Evolutionary conservation across 2,113 vertebrate genomes (phyloP), one percentile per base, ranked within the genome.

Genomic region (Oreochromis niloticus): DNA sequence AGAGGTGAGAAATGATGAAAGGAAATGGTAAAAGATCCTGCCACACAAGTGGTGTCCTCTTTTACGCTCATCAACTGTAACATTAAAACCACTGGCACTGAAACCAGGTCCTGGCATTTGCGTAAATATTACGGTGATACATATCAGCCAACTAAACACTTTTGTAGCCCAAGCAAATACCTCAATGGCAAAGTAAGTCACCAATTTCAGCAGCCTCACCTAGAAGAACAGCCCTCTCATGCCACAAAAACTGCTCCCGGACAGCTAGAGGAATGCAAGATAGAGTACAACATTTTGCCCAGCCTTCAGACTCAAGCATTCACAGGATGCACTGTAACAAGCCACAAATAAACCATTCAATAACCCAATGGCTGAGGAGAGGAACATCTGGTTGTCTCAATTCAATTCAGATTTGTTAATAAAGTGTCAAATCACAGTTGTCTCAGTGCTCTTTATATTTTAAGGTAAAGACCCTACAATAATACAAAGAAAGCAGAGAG

Each of bases 1-100:
- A 55, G 3, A 54, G 27, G 7, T 55, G 22, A 73, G 1, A n/a
- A 48, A 84, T 66, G 17, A 66, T 66, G 9, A 57, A 27, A 27
- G 4, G 22, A 57, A 57, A 57, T 0, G 0, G 22, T 57, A 57
- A 2, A 57, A 0, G 55, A 57, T 57, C 24, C 12, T 57, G 55
- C 6, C 55, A 57, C 11, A 56, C 24, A 57, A 27, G 12, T 14
- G 6, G 6, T 1, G 55, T 57, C 24, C 24, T 57, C 55, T 0
- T 27, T 57, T 57, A 57, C 12, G 2, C 55, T 57, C 24, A 57
- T 0, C 2, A 57, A 57, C 55, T 57, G 7, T 57, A 57, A 57
- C 55, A 4, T 57, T 14, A 57, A 27, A 57, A 57, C 55, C 55
- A 57, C 55, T 27, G 2, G 27, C 55, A 2, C 4, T 57, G 22